A percentile compares a stretch with the other conserved stretches of the same genome.
Conservation (phyloP, 2,113 vertebrate species). For the Sander lucioperca region DNA sequence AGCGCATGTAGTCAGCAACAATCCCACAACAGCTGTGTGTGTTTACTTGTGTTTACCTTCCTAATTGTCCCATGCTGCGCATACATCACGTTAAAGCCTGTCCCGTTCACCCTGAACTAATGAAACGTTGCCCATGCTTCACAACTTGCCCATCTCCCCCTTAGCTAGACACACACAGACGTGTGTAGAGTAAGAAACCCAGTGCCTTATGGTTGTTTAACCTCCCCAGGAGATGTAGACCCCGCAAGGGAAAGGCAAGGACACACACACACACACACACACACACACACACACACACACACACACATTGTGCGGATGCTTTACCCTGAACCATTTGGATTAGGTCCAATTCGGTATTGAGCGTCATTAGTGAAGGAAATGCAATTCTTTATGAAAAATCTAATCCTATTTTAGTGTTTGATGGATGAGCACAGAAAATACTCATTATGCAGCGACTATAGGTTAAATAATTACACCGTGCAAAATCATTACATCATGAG, state of each 20-base stretch:
- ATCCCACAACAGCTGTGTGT: constrained; percentile 81
- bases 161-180: constrained; percentile 32
- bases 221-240: constrained; percentile 47
- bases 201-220: constrained; percentile 35
- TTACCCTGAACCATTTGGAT: constrained; percentile 13
- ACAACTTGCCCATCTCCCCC: constrained; percentile 32
- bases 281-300: no score
- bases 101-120: constrained; percentile 75
- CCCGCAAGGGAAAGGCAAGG: neutral
- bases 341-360: constrained; percentile 8
- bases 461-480: constrained; percentile 5
- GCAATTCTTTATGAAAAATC: neutral
- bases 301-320: constrained; percentile 6
- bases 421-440: neutral
- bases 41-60: constrained; percentile 80
- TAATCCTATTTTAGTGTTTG: neutral
- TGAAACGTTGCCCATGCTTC: constrained; percentile 61
- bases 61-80: constrained; percentile 75
- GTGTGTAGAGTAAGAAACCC: constrained; percentile 28
- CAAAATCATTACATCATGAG: neutral
- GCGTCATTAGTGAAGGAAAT: constrained; percentile 18
- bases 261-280: neutral
- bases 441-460: constrained; percentile 3
- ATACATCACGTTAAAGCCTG: constrained; percentile 64
- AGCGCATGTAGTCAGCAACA: constrained; percentile 52